Evolutionary conservation across 2,888 invertebrate species (phyloP).

Genomic region (Coecobrya sp.): DNA sequence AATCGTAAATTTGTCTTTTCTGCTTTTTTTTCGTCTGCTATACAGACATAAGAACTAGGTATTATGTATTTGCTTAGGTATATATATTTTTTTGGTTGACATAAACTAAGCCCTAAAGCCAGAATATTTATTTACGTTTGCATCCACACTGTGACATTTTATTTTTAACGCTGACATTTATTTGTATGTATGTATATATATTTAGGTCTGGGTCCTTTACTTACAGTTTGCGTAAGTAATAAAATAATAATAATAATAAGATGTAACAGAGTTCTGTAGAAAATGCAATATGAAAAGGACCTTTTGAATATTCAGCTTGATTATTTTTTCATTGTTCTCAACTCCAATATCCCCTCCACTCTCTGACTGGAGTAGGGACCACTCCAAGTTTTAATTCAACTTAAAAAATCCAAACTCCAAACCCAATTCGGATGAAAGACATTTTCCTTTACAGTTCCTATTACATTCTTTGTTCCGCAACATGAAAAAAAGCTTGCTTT

Average conservation of each 20-base stretch:
- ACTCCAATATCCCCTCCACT: neutral
- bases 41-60: neutral
- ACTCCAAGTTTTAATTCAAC: neutral
- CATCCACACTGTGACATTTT: neutral
- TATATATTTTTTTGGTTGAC: neutral
- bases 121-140: neutral
- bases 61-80: too few relatives aligned
- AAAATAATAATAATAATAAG: too few relatives aligned
- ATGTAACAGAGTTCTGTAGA: neutral
- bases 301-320: neutral
- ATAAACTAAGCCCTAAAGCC: neutral
- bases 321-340: neutral
- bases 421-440: neutral
- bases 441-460: neutral
- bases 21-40: neutral
- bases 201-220: constrained; percentile 2
- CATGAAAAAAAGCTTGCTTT: neutral
- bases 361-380: neutral
- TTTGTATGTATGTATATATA: neutral
- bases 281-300: neutral
- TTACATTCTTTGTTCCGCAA: neutral
- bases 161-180: neutral
- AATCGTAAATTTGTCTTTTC: neutral
- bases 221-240: neutral
- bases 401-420: neutral